Evolutionary conservation across 2,888 invertebrate genomes (phyloP).

Genomic region (Pycnomerus fuliginosus): DNA sequence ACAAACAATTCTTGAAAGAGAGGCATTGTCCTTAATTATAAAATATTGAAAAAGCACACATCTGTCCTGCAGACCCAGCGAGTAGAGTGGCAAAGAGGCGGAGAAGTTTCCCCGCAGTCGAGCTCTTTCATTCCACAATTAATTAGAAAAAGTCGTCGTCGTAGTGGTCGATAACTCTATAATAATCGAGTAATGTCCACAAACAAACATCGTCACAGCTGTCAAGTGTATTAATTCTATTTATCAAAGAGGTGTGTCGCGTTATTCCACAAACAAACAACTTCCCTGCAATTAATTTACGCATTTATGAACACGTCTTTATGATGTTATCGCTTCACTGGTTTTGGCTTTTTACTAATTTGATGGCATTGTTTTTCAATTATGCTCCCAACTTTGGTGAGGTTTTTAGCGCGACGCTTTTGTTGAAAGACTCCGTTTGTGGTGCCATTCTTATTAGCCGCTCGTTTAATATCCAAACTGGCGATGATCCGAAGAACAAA

Average conservation of each 20-base stretch:
- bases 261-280: constrained; percentile 23
- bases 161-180: constrained; percentile 13
- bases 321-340: constrained; percentile 38
- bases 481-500: constrained; percentile 20
- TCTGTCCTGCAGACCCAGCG: constrained; percentile 19
- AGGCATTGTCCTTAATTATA: too few species aligned
- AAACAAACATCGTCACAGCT: constrained; percentile 34
- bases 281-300: constrained; percentile 36
- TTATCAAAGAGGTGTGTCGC: constrained; percentile 33
- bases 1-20: too few species aligned
- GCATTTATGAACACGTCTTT: constrained; percentile 41
- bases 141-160: constrained; percentile 20
- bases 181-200: constrained; percentile 16
- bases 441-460: too few species aligned
- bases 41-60: constrained; percentile 15
- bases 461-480: too few species aligned
- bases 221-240: constrained; percentile 33
- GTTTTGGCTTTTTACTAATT: constrained; percentile 30
- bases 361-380: constrained; percentile 30
- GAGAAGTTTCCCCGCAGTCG: constrained; percentile 16
- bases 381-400: constrained; percentile 29
- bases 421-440: too few species aligned
- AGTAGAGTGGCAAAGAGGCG: constrained; percentile 12
- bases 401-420: constrained; percentile 28
- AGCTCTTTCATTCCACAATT: constrained; percentile 16